Conservation (phyloP, 2,113 vertebrate genomes). For the Lathamus discolor region DNA sequence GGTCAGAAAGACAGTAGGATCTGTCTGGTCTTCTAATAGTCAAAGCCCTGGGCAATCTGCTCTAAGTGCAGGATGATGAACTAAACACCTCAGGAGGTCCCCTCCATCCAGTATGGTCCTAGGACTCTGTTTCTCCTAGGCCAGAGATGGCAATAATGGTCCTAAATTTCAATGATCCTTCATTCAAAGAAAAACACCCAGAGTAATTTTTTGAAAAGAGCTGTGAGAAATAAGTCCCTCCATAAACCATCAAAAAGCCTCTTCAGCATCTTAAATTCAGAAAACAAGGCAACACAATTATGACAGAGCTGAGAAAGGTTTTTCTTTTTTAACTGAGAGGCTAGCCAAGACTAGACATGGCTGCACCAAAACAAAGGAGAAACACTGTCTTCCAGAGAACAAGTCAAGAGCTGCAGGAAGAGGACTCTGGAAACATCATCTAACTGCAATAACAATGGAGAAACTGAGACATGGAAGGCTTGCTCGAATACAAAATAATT, state of each 20-base stretch:
- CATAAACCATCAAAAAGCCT: background rate
- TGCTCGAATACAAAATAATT: background rate
- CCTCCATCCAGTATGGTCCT: background rate
- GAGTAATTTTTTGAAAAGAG: background rate
- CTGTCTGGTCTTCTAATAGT: background rate
- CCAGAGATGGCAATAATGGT: background rate
- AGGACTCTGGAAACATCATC: background rate
- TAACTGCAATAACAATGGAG: background rate
- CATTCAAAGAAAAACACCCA: background rate
- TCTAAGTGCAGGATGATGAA: background rate
- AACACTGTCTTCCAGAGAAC: background rate
- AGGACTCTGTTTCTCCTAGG: background rate
- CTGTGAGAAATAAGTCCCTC: background rate
- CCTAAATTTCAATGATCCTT: background rate
- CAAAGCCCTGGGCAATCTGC: background rate
- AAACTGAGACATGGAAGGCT: background rate
- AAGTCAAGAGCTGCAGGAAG: background rate
- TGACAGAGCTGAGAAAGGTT: background rate
- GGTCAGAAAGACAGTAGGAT: background rate
- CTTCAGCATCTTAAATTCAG: background rate
- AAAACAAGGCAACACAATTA: background rate
- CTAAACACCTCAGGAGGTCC: rapidly evolving
- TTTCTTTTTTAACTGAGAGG: background rate
- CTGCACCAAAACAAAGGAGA: background rate
- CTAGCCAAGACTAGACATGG: background rate